Conservation (phyloP, 2,888 invertebrate genomes). For the Pseudoips prasinana region DNA sequence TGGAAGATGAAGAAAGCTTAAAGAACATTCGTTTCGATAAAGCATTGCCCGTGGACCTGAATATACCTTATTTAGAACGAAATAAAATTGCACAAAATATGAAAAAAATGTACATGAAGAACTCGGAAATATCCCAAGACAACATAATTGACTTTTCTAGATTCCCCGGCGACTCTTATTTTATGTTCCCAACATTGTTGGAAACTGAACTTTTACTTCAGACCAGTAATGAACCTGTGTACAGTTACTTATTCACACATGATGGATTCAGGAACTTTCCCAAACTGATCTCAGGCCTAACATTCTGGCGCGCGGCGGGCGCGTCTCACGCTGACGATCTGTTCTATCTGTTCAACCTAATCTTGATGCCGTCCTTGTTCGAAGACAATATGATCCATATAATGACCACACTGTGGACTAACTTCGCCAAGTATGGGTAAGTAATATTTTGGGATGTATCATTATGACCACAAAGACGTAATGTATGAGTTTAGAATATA, state of each 20-base stretch:
- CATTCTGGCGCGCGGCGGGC: slow-evolving; percentile 15
- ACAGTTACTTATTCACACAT: slow-evolving; percentile 31
- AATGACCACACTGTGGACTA: slow-evolving; percentile 31
- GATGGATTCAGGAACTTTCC: slow-evolving; percentile 33
- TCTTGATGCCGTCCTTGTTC: slow-evolving; percentile 12
- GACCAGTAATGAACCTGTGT: slow-evolving; percentile 24
- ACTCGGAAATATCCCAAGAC: too few species aligned
- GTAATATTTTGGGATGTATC: too few species aligned
- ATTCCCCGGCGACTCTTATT: slow-evolving; percentile 12
- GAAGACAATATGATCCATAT: slow-evolving; percentile 23
- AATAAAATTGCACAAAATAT: too few species aligned
- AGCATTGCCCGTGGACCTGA: slow-evolving; percentile 1
- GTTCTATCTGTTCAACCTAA: slow-evolving; percentile 28
- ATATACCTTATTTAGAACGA: too few species aligned
- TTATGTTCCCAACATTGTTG: slow-evolving; percentile 11
- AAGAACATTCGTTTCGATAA: slow-evolving; percentile 5
- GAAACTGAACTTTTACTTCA: slow-evolving; percentile 27
- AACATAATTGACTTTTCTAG: slow-evolving; percentile 5
- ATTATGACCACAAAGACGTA: too few species aligned
- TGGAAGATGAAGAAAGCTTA: slow-evolving; percentile 8
- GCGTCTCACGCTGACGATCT: slow-evolving; percentile 40
- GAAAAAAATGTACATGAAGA: too few species aligned
- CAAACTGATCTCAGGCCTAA: slow-evolving; percentile 11
- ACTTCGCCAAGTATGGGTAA: slow-evolving; percentile 31
- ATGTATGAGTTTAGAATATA: too few species aligned